Evolutionary conservation across 2,113 vertebrate species (phyloP), one percentile per base, ranked within the genome.

Genomic region (Arenaria interpres): DNA sequence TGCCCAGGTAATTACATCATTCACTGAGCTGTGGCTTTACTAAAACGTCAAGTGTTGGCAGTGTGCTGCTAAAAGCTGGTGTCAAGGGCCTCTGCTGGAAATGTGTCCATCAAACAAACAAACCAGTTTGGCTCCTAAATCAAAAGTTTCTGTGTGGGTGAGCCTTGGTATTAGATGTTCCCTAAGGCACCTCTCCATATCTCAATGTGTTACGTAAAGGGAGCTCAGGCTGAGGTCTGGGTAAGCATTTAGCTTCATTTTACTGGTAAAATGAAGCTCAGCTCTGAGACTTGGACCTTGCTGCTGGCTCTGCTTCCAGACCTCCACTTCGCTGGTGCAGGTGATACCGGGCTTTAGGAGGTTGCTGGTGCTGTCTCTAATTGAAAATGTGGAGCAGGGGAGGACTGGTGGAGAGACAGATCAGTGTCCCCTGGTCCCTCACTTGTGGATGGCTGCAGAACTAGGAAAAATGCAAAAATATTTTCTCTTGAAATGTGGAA

Each of bases 351-450:
- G 57, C 16, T 90, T 72, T 33, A 15, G 66, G 62, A 45, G 39
- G 17, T 79, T 10, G 2, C 15, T 88, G 62, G 10, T 77, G 56
- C 35, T 46, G 21, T 43, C 59, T 45, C 22, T 14, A 2, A 18
- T 3, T 16, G 56, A 32, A 74, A 71, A 53, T 0, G 0, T 4
- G 27, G 41, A 92, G 28, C 43, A 43, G 17, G 16, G 16, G 3
- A 66, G 22, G 22, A 5, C 1, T 48, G 24, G 28, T 74, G 59
- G 59, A 66, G 23, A 14, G 22, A 20, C 4, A 19, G 28, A 14
- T 30, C 5, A 9, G 12, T 14, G 45, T 76, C 33, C 43, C 64
- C 43, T 57, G 35, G 6, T 62, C 6, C 25, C 21, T 71, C 8
- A 1, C 12, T 62, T 24, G 3, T 2, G 18, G 60, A 22, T 25